A percentile compares a stretch with the other conserved stretches of the same genome.
Evolutionary conservation across 2,797 vertebrate species (phyloP).

Genomic region (Alca torda): DNA sequence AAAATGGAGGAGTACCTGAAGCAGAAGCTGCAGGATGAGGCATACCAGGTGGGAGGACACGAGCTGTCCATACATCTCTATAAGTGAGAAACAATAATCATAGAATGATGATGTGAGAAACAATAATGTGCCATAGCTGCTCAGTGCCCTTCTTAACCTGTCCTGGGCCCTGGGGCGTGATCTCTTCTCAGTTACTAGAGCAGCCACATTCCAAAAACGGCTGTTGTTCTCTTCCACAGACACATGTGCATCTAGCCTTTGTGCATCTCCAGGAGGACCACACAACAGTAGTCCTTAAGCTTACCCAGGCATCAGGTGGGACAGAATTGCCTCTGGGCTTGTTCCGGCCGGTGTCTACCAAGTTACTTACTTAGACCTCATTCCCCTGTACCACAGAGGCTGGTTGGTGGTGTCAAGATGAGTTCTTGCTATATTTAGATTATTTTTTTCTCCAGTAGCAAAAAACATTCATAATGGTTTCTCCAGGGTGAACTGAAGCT

Average conservation of each 20-base stretch:
- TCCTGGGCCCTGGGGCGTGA: background rate
- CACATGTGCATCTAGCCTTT: background rate
- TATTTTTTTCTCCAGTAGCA: background rate
- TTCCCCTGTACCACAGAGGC: background rate
- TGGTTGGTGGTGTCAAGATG: background rate
- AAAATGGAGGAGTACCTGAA: slow-evolving; percentile 91
- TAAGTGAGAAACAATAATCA: background rate
- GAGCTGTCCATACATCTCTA: background rate
- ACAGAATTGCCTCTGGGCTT: background rate
- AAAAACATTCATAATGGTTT: background rate
- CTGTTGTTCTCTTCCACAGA: background rate
- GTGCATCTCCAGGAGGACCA: background rate
- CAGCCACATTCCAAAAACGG: background rate
- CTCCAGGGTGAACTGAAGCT: background rate
- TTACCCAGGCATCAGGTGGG: background rate
- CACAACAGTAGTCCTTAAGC: background rate
- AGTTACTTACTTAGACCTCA: background rate
- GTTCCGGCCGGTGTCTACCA: background rate
- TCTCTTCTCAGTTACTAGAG: background rate
- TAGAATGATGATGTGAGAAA: too few species aligned
- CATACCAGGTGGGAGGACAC: slow-evolving; percentile 83
- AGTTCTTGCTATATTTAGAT: background rate
- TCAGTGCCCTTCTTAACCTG: background rate
- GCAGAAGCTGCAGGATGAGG: slow-evolving; percentile 89
- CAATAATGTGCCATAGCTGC: background rate